A percentile compares a stretch with the other conserved stretches of the same genome.
These are phyloP conservation scores for Diceros bicornis DNA, from an alignment of 2,797 vertebrate species.

Conservation along the genomic window DNA sequence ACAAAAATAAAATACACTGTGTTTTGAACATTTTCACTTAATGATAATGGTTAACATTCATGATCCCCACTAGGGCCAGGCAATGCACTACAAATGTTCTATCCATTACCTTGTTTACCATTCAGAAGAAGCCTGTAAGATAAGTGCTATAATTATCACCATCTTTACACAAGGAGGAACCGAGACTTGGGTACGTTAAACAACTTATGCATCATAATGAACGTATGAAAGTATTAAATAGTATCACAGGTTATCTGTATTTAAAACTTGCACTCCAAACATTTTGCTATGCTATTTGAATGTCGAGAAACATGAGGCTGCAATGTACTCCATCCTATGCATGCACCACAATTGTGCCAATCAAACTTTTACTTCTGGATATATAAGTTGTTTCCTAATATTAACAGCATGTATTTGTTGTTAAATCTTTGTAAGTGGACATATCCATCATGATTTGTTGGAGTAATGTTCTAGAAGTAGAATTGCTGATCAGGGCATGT, in stretches of 20 bases:
- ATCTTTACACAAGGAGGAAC: background rate
- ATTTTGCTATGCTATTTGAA: background rate
- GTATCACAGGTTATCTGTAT: background rate
- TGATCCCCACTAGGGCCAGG: background rate
- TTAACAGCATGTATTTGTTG: background rate
- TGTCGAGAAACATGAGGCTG: background rate
- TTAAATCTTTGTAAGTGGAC: background rate
- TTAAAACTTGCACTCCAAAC: background rate
- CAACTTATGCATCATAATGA: background rate
- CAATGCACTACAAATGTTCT: background rate
- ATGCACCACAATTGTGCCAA: background rate
- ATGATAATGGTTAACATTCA: background rate
- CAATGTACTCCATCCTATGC: background rate
- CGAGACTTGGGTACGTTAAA: background rate
- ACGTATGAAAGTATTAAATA: background rate
- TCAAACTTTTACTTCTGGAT: background rate
- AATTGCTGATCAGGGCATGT: background rate
- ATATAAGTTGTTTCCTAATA: background rate
- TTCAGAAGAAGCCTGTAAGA: background rate
- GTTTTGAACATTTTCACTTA: conserved; percentile 3
- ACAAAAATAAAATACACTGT: background rate
- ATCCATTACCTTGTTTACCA: background rate
- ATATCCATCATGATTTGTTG: background rate
- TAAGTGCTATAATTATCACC: background rate
- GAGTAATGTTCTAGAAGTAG: background rate